Conservation (phyloP, 2,797 vertebrate genomes). For the Eutrigla gurnardus region DNA sequence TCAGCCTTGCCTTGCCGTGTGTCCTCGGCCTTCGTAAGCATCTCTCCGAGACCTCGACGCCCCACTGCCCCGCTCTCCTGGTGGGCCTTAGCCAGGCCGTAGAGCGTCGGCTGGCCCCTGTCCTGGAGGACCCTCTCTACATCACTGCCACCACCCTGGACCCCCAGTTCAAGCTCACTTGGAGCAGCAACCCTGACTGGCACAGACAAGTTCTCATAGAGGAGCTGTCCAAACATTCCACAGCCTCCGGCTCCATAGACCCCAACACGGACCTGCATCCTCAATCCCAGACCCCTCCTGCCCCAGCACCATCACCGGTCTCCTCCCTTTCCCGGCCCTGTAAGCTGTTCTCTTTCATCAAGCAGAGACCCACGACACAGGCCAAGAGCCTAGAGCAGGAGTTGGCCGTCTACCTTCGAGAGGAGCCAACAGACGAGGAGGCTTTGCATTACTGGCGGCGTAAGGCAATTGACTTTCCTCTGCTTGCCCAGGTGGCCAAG, state of each 20-base stretch:
- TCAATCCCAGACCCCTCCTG: conserved; percentile 71
- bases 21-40: conserved; percentile 87
- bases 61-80: conserved; percentile 80
- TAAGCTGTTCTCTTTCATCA: conserved; percentile 88
- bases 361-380: conserved; percentile 84
- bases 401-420: conserved; percentile 82
- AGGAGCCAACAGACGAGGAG: conserved; percentile 87
- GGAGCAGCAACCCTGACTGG: conserved; percentile 87
- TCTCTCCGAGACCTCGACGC: conserved; percentile 82
- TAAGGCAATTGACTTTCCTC: conserved; percentile 86
- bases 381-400: conserved; percentile 88
- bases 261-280: conserved; percentile 74
- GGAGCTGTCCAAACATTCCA: conserved; percentile 84
- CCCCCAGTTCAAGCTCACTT: conserved; percentile 88
- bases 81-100: conserved; percentile 80
- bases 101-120: conserved; percentile 78
- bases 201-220: conserved; percentile 85
- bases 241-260: conserved; percentile 63
- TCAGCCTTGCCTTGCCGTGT: conserved; percentile 86
- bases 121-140: conserved; percentile 85
- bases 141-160: conserved; percentile 85
- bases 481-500: conserved; percentile 86
- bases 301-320: conserved; percentile 63
- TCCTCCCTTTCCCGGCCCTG: conserved; percentile 83
- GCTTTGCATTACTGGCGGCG: conserved; percentile 88